Evolutionary conservation across 2,113 vertebrate species (phyloP).

Genomic region (Herpetotheres cachinnans): DNA sequence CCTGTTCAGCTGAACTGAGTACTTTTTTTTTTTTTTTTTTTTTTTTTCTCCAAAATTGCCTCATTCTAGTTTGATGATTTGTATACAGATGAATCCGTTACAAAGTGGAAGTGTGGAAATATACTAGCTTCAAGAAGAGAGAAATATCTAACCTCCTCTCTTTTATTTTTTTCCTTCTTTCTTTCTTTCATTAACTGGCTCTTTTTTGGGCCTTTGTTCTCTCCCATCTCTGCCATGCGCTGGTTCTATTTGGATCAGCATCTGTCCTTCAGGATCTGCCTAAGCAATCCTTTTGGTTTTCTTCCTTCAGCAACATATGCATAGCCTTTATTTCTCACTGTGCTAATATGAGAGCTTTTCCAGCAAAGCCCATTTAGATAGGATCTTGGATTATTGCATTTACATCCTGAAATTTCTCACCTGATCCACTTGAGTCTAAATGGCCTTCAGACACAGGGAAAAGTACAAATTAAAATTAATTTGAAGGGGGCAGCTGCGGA

Average conservation of each 20-base stretch:
- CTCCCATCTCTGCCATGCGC: not conserved
- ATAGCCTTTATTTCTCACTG: not conserved
- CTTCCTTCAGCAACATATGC: not conserved
- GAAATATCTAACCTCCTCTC: not conserved
- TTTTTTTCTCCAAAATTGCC: not conserved
- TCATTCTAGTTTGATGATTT: not conserved
- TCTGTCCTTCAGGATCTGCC: not conserved
- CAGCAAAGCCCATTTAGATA: not conserved
- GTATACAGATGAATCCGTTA: not conserved
- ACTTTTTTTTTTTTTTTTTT: not conserved
- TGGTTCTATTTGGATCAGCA: not conserved
- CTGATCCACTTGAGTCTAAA: not conserved
- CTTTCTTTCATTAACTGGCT: not conserved
- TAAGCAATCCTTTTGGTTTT: not conserved
- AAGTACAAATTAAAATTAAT: not conserved
- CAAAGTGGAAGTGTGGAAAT: not conserved
- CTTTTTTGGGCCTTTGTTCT: not conserved
- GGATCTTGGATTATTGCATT: not conserved
- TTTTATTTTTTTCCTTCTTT: rapidly evolving
- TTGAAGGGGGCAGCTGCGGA: not conserved
- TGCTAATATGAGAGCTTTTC: not conserved
- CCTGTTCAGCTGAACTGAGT: rapidly evolving
- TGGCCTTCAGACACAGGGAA: not conserved
- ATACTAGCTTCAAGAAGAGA: not conserved
- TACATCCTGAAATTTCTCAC: not conserved